Conservation (phyloP, 1,140 invertebrate genomes). For the Drosophila arawakana region DNA sequence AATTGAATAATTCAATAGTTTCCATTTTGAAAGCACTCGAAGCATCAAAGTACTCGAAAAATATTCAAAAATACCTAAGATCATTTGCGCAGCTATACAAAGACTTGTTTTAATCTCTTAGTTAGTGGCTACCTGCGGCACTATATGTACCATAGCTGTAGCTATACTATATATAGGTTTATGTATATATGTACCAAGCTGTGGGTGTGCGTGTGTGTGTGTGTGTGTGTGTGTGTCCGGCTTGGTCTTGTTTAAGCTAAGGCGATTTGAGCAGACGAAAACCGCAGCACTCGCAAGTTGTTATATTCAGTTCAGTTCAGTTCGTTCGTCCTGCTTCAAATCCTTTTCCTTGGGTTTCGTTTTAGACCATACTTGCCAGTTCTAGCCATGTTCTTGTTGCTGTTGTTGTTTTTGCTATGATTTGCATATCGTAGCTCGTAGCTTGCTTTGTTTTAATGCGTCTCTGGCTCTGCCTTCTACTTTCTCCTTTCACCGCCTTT, state of each 20-base stretch:
- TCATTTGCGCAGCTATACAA: conserved; percentile 7
- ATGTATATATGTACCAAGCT: not conserved
- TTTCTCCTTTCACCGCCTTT: conserved; percentile 19
- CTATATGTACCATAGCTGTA: not conserved
- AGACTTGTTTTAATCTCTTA: conserved; percentile 62
- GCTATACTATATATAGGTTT: too few relatives aligned
- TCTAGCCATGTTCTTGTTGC: conserved; percentile 28
- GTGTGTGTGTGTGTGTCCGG: conserved; percentile 35
- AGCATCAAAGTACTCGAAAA: not conserved
- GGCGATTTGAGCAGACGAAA: conserved; percentile 79
- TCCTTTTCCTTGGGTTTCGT: conserved; percentile 58
- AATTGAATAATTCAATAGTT: not conserved
- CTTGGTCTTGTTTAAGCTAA: conserved; percentile 74
- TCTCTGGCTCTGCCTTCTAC: conserved; percentile 23
- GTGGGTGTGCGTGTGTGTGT: conserved; percentile 53
- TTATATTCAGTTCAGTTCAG: conserved; percentile 46
- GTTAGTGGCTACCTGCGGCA: conserved; percentile 33
- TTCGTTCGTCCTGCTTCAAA: conserved; percentile 46
- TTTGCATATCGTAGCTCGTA: conserved; percentile 77
- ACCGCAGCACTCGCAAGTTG: conserved; percentile 79
- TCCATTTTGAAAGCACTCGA: not conserved
- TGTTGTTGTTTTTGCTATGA: conserved; percentile 65
- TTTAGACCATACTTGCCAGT: conserved; percentile 36
- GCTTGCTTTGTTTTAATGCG: conserved; percentile 79
- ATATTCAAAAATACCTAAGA: conserved; percentile 14